phyloP scores from a whole-genome alignment of 1,140 invertebrate species.

The Drosophila pallidifrons region DNA sequence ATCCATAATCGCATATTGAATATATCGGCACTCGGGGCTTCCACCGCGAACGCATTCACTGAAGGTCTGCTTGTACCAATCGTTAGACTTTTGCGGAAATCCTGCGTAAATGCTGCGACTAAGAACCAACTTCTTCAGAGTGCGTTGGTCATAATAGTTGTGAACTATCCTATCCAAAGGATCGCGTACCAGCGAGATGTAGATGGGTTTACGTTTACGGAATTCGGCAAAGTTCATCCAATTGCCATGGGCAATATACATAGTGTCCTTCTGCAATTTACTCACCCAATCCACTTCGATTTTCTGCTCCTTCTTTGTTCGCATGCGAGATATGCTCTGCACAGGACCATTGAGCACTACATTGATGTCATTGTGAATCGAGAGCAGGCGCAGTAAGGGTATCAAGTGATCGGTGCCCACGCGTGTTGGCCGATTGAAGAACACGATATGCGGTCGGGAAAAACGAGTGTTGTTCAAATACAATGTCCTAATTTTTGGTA shows the following conservation, averaged over 20 bases:
- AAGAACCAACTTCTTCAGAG: slow-evolving; percentile 93
- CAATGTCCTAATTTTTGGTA: slow-evolving; percentile 57
- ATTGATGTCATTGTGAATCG: slow-evolving; percentile 85
- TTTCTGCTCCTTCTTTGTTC: slow-evolving; percentile 90
- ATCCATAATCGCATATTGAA: slow-evolving; percentile 91
- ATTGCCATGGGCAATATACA: slow-evolving; percentile 75
- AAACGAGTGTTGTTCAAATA: slow-evolving; percentile 91
- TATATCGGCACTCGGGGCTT: slow-evolving; percentile 93
- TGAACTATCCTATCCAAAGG: slow-evolving; percentile 95
- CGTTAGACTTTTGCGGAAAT: slow-evolving; percentile 91
- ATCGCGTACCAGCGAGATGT: slow-evolving; percentile 94
- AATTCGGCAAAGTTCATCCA: slow-evolving; percentile 88
- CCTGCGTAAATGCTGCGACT: slow-evolving; percentile 93
- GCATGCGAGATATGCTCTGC: slow-evolving; percentile 38
- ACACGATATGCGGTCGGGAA: slow-evolving; percentile 89
- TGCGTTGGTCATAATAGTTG: slow-evolving; percentile 89
- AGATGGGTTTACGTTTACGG: slow-evolving; percentile 91
- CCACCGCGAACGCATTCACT: slow-evolving; percentile 93
- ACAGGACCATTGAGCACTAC: slow-evolving; percentile 66
- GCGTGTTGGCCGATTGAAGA: slow-evolving; percentile 95
- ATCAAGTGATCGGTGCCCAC: slow-evolving; percentile 89
- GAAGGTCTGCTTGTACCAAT: slow-evolving; percentile 95
- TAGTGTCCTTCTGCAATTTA: slow-evolving; percentile 55
- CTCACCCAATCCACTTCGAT: slow-evolving; percentile 80
- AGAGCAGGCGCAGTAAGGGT: slow-evolving; percentile 89